Evolutionary conservation across 1,140 invertebrate genomes (phyloP), one percentile per base, ranked within the genome.

Genomic region (Ceratitis capitata): DNA sequence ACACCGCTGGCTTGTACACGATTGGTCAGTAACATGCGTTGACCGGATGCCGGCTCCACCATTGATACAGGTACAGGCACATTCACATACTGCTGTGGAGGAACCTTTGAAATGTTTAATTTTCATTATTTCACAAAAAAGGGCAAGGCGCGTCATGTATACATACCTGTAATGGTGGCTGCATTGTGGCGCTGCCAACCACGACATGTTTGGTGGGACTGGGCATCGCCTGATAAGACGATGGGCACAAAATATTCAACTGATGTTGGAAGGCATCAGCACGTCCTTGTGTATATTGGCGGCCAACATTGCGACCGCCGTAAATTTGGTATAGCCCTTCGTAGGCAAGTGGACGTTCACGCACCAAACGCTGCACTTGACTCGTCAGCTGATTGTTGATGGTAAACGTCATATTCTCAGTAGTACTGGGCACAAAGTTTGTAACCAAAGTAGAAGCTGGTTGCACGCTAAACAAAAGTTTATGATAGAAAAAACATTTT

Each of bases 181-280:
- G 94, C 91, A 92, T 92, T 88, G 95, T 95, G 4, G 94, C 93
- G 58, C 95, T 95, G 84, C 97, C 96, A 47, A 98, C 97, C 29
- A 98, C 96, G 35, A 98, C 95, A 89, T 98, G 97, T 92, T 98
- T 98, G 39, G 97, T 96, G 87, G 96, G 96, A 85, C 95, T 95
- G 85, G 91, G 93, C 93, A 97, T 95, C 12, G 95, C 95, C 92
- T 98, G 97, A 90, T 98, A 98, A n/a, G 94, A 94, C 58, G 95
- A 93, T 87, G 96, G 97, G 92, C 97, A 98, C n/a, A 98, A 93
- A 87, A 98, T 97, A 58, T 97, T 98, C 87, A 98, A 92, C 89
- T 97, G 97, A 90, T 97, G 96, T 88, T 96, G 96, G 92, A 97
- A 97, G 86, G 95, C 95, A 91, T 96, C 95, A 39, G 94, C 93